Base-by-base conservation (phyloP, 1,140 invertebrate genomes). In the Drosophila pandora region DNA sequence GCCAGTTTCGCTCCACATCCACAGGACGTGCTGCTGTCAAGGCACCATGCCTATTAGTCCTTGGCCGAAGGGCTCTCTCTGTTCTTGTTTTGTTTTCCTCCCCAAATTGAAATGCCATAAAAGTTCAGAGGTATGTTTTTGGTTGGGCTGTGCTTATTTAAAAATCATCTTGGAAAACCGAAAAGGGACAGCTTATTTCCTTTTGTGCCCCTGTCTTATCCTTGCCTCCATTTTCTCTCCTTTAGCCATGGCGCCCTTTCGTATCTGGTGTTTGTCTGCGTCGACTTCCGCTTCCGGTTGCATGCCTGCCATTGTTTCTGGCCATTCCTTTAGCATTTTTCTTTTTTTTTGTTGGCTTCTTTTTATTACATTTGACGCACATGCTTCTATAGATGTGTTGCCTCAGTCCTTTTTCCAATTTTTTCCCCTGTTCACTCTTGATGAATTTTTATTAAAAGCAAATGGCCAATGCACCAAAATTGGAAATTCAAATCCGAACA, bases 81-180 rank as follows among this genome's bases (percentile, higher is more conserved):
- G 45, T 48, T 54, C 43, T 62, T 78, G 62, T 41, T 78, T 61
- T 88, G 74, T 83, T 76, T 60, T 48, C 50, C 54, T 56, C 50
- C 58, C 50, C 41, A 88, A 85, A 87, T 87, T 88, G 82, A 79
- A 87, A 87, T 87, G 82, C 81, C 82, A 87, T 87, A 88, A 88
- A 87, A 88, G 65, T 70, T 41, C 60, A 17, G 9, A 53, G 34
- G 37, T 69, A 45, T 58, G 37, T 25, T 64, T 56, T 37, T 56
- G 17, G 48, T 57, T 41, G 21, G 55, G 74, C 52, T 62, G 34
- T 49, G 70, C 71, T 75, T 75, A 75, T 75, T 75, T 75, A 76
- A 76, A 76, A 76, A 76, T 76, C 73, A 76, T 68, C 67, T 69
- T 39, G 28, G 50, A 32, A 41, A 56, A 67, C 55, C 28, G 53